Evolutionary conservation across 2,888 invertebrate species (phyloP).

Genomic region (Hydrotaea cyrtoneurina): DNA sequence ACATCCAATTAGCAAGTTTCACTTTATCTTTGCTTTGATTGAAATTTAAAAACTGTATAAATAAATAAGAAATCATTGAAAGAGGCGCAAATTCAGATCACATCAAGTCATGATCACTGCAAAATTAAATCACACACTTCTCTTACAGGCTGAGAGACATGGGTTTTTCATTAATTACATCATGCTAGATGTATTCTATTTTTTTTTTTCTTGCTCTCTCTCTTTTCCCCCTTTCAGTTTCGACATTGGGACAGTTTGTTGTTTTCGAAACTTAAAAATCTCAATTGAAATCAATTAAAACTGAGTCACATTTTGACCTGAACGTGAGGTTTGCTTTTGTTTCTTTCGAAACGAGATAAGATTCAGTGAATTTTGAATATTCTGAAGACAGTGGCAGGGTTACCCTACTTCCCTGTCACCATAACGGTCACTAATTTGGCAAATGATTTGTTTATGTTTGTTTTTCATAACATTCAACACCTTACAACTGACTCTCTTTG

Average conservation of each 20-base stretch:
- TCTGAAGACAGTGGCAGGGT: background rate
- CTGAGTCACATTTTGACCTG: slow-evolving; percentile 50
- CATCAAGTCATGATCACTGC: slow-evolving; percentile 26
- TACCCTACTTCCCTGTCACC: background rate
- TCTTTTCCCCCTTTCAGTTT: background rate
- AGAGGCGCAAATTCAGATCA: slow-evolving; percentile 21
- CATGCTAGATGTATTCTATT: background rate
- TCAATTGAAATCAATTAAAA: slow-evolving; percentile 44
- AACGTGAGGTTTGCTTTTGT: slow-evolving; percentile 34
- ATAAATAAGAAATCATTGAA: background rate
- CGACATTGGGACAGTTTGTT: background rate
- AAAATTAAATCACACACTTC: background rate
- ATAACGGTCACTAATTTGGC: slow-evolving; percentile 12
- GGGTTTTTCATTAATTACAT: background rate
- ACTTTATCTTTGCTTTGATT: too few relatives aligned
- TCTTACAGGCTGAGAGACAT: background rate
- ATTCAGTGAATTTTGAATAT: background rate
- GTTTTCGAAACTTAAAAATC: slow-evolving; percentile 24
- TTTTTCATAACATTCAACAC: background rate
- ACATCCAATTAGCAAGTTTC: too few relatives aligned
- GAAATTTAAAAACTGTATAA: background rate
- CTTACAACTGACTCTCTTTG: background rate
- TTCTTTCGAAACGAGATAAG: slow-evolving; percentile 46
- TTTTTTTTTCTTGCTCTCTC: background rate
- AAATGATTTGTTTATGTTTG: background rate